These are phyloP conservation scores for Drosophila bunnanda DNA, from an alignment of 2,888 invertebrate genomes.

Conservation along the genomic window DNA sequence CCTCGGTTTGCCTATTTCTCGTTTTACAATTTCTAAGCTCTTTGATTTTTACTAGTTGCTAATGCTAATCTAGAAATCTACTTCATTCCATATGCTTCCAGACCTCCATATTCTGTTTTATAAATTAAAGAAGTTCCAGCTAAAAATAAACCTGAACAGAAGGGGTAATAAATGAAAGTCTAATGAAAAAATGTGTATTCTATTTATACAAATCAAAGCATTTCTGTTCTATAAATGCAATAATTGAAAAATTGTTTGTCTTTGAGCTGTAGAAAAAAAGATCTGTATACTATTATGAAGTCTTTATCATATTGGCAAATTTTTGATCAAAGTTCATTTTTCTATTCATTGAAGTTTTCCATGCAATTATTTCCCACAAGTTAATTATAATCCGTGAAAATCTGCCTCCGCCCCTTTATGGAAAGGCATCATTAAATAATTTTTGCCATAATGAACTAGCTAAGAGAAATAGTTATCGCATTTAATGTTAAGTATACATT, in stretches of 20 bases:
- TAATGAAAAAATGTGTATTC: not conserved
- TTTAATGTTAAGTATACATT: not conserved
- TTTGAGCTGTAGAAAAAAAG: not conserved
- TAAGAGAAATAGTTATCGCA: slow-evolving; percentile 2
- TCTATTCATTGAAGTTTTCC: slow-evolving; percentile 3
- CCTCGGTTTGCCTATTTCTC: not conserved
- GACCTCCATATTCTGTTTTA: not conserved
- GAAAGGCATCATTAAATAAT: not conserved
- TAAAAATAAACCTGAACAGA: not conserved
- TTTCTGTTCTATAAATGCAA: not conserved
- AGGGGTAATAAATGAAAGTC: not conserved
- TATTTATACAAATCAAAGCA: not conserved
- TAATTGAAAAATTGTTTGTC: not conserved
- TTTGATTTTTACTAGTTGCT: not conserved
- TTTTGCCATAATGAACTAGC: not conserved
- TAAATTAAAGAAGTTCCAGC: not conserved
- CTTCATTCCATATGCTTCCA: not conserved
- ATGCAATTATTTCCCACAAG: slow-evolving; percentile 8
- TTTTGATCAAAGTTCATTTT: slow-evolving; percentile 8
- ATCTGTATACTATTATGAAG: not conserved
- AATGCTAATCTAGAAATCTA: not conserved
- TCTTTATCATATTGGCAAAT: not conserved
- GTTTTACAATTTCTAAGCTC: not conserved
- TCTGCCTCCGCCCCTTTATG: not conserved
- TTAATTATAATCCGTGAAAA: slow-evolving; percentile 6